phyloP scores from a whole-genome alignment of 2,888 invertebrate genomes.

The Hydropsyche betteni region DNA sequence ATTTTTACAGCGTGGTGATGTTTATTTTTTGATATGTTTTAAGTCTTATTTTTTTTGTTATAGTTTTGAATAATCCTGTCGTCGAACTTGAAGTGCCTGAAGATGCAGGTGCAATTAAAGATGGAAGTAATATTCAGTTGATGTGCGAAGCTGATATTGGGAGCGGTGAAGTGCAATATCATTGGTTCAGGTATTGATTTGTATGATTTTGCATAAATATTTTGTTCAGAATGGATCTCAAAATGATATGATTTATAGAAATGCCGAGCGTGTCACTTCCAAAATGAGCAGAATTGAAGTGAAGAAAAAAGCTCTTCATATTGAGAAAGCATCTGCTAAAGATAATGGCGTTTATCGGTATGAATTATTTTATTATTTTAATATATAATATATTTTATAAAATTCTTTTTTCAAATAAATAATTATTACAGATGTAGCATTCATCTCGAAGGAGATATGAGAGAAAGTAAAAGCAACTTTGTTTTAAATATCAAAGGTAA shows the following conservation, averaged over 20 bases:
- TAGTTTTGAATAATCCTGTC: slow-evolving; percentile 54
- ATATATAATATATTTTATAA: neutral
- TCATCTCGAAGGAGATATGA: slow-evolving; percentile 72
- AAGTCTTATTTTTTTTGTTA: slow-evolving; percentile 30
- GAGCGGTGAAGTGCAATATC: slow-evolving; percentile 65
- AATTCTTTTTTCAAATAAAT: slow-evolving; percentile 56
- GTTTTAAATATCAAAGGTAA: slow-evolving; percentile 66
- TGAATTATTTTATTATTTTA: slow-evolving; percentile 27
- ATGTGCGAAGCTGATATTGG: slow-evolving; percentile 68
- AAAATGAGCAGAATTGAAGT: slow-evolving; percentile 68
- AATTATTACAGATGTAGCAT: slow-evolving; percentile 68
- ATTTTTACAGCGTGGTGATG: neutral
- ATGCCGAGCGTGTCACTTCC: slow-evolving; percentile 67
- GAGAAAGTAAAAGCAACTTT: slow-evolving; percentile 64
- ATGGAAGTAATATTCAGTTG: slow-evolving; percentile 62
- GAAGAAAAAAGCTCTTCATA: slow-evolving; percentile 69
- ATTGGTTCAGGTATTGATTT: slow-evolving; percentile 66
- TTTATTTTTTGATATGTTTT: too few relatives aligned
- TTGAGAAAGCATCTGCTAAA: slow-evolving; percentile 65
- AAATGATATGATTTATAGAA: slow-evolving; percentile 59
- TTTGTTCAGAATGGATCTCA: neutral
- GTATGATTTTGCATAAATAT: neutral
- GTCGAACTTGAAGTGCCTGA: slow-evolving; percentile 53
- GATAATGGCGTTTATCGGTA: slow-evolving; percentile 78
- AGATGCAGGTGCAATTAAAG: slow-evolving; percentile 54